phyloP scores from a whole-genome alignment of 1,140 invertebrate species.

The Cepaea nemoralis region DNA sequence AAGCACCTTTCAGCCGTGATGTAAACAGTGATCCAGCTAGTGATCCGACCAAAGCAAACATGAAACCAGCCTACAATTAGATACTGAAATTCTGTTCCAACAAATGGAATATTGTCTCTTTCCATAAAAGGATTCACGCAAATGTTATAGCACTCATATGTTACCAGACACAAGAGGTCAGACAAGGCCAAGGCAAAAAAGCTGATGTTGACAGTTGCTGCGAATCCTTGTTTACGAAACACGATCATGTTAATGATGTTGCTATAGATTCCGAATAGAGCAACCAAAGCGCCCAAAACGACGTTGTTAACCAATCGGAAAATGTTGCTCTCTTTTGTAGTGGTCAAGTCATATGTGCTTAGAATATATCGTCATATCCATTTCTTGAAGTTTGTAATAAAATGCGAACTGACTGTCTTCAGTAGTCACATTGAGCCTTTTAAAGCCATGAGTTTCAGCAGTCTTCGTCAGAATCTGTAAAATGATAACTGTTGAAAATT shows the following conservation, averaged over 20 bases:
- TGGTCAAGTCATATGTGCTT: too few species aligned
- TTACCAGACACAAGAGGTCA: background rate
- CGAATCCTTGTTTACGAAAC: constrained; percentile 3
- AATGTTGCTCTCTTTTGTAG: too few species aligned
- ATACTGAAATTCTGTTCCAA: background rate
- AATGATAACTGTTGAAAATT: too few species aligned
- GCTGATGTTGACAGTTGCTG: background rate
- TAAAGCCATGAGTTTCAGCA: too few species aligned
- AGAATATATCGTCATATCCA: too few species aligned
- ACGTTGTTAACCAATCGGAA: too few species aligned
- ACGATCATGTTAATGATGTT: constrained; percentile 14
- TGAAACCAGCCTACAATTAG: background rate
- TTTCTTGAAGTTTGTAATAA: too few species aligned
- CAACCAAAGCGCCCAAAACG: too few species aligned
- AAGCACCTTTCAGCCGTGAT: constrained; percentile 17
- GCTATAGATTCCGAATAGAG: background rate
- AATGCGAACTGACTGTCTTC: too few species aligned
- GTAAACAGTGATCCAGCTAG: constrained; percentile 23
- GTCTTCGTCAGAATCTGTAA: too few species aligned
- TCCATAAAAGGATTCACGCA: constrained; percentile 1
- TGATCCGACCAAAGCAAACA: background rate
- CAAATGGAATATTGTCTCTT: background rate
- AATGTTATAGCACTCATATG: background rate
- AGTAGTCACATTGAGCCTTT: too few species aligned
- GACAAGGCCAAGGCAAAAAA: background rate